phyloP scores from a whole-genome alignment of 2,888 invertebrate species.

The Papilio elwesi region DNA sequence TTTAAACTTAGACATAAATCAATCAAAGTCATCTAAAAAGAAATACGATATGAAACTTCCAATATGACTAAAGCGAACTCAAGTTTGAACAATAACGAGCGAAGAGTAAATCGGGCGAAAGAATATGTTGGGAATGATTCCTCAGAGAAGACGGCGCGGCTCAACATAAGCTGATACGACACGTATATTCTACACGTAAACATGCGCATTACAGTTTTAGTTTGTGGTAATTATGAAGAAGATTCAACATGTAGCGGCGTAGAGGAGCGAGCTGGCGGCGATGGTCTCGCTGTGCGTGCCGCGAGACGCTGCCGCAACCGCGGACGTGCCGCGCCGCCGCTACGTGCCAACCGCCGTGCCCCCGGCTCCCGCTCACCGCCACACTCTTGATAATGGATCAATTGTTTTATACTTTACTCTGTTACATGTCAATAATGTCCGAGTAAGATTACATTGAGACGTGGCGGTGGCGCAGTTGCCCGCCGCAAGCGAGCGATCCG shows the following conservation, averaged over 20 bases:
- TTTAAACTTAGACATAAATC: neutral
- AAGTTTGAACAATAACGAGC: too few relatives aligned
- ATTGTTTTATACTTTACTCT: constrained; percentile 1
- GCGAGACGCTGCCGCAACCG: constrained; percentile 28
- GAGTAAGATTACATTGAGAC: neutral
- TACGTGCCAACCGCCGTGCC: constrained; percentile 30
- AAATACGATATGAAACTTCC: too few relatives aligned
- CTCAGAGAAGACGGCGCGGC: neutral
- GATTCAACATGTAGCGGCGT: neutral
- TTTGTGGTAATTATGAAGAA: constrained; percentile 16
- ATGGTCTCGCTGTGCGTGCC: neutral
- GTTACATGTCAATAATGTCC: constrained; percentile 1
- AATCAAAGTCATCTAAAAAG: too few relatives aligned
- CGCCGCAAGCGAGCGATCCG: too few relatives aligned
- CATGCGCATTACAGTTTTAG: constrained; percentile 14
- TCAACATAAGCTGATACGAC: neutral
- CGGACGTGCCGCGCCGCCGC: constrained; percentile 39
- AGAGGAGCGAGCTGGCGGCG: neutral
- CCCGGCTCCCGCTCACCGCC: neutral
- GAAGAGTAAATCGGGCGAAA: too few relatives aligned
- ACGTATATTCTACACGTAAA: neutral
- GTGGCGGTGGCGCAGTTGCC: too few relatives aligned
- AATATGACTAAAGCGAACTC: too few relatives aligned
- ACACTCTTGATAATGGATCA: neutral
- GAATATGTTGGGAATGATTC: neutral